Evolutionary conservation across 2,888 invertebrate species (phyloP).

Genomic region (Galerucella pusilla): DNA sequence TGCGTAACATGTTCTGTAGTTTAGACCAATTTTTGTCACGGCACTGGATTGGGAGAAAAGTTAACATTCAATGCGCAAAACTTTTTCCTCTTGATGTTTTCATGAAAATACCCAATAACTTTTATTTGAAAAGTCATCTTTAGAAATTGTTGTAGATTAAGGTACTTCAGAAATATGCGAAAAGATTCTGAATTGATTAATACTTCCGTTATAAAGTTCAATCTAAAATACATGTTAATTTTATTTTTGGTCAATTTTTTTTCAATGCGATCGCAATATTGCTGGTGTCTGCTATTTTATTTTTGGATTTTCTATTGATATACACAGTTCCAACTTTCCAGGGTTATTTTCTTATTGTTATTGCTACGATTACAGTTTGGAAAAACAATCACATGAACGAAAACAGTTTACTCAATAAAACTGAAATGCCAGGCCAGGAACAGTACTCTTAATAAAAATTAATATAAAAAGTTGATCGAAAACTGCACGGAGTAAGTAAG

Average conservation of each 20-base stretch:
- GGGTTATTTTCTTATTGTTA: conserved; percentile 5
- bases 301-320: not conserved
- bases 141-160: too few species aligned
- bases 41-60: too few species aligned
- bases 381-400: not conserved
- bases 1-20: too few species aligned
- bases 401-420: not conserved
- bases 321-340: not conserved
- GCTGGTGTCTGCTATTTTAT: not conserved
- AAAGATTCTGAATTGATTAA: too few species aligned
- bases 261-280: conserved; percentile 1
- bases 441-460: not conserved
- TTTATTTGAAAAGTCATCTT: too few species aligned
- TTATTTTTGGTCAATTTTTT: not conserved
- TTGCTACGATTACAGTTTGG: conserved; percentile 3
- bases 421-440: not conserved
- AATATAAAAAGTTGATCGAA: not conserved
- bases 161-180: too few species aligned
- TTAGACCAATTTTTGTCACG: too few species aligned
- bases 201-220: not conserved
- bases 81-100: too few species aligned
- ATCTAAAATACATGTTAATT: not conserved
- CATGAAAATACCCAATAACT: too few species aligned
- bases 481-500: not conserved
- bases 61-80: too few species aligned